Percentiles rank a stretch among this genome's conserved stretches.
These are phyloP conservation scores for Patagioenas fasciata DNA, from an alignment of 2,113 vertebrate genomes.

Conservation along the genomic window DNA sequence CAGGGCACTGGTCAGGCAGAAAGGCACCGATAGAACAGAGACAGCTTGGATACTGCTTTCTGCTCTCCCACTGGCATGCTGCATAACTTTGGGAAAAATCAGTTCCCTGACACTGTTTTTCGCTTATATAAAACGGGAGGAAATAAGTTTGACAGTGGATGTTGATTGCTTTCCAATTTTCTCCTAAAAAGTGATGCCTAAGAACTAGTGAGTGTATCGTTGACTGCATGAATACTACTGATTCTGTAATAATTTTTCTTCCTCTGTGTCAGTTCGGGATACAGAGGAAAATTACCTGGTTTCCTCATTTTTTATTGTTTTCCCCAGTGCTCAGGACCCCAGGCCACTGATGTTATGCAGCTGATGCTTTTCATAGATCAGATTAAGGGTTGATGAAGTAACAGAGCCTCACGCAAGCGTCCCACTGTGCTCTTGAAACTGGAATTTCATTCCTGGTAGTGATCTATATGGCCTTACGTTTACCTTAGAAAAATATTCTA, in stretches of 20 bases:
- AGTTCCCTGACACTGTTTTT: neutral
- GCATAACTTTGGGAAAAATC: neutral
- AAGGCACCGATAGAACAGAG: neutral
- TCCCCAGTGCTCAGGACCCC: neutral
- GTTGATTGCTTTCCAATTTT: constrained; percentile 19
- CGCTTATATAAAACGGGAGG: neutral
- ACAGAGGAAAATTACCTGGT: constrained; percentile 1
- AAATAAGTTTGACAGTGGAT: constrained; percentile 2
- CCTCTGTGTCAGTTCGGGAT: neutral
- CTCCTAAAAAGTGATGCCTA: neutral
- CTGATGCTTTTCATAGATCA: constrained; percentile 4
- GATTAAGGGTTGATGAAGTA: constrained; percentile 4
- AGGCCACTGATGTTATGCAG: neutral
- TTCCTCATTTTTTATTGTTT: constrained; percentile 9
- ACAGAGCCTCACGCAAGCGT: neutral
- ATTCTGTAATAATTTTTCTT: neutral
- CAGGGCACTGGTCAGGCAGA: neutral
- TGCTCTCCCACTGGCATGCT: neutral
- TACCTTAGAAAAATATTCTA: neutral
- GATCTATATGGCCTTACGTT: neutral
- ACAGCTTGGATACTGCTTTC: neutral
- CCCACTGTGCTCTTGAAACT: constrained; percentile 38
- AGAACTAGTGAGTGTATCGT: neutral
- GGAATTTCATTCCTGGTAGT: constrained; percentile 6
- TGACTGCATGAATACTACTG: neutral